Conservation (phyloP, 2,113 vertebrate genomes). For the Oryctolagus cuniculus region mOryCun1.1 NC_091449.1:42315501-42316000, state of each 20-base stretch:
- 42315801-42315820: conserved; percentile 71
- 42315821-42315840: conserved; percentile 75
- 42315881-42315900: conserved; percentile 81
- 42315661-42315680: conserved; percentile 44
- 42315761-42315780: conserved; percentile 11
- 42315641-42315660: not conserved
- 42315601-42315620: conserved; percentile 1
- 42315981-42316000: conserved; percentile 73
- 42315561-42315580: not conserved
- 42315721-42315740: conserved; percentile 11
- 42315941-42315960: conserved; percentile 69
- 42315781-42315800: conserved; percentile 47
- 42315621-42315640: not conserved
- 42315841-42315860: conserved; percentile 74
- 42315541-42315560: not conserved
- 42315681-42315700: conserved; percentile 46
- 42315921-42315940: conserved; percentile 67
- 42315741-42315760: conserved; percentile 29
- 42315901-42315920: conserved; percentile 61
- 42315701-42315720: conserved; percentile 8
- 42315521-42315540: not conserved
- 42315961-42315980: conserved; percentile 40
- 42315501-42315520: not conserved
- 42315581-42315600: conserved; percentile 29
- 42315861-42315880: conserved; percentile 74